Conservation (phyloP, 2,888 invertebrate species). For the Calliopum simillimum region DNA sequence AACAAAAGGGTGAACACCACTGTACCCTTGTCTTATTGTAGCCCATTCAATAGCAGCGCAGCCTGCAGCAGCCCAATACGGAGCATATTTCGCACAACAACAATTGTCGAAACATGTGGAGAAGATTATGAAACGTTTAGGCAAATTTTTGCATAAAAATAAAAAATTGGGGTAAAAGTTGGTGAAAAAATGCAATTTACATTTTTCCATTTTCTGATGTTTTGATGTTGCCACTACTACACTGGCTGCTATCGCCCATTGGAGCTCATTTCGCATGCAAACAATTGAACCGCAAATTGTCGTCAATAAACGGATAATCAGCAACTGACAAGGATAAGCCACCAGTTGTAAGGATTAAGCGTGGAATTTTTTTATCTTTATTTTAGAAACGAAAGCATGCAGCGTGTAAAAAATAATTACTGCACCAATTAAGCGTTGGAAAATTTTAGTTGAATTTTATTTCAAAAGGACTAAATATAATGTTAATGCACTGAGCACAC, state of each 20-base stretch:
- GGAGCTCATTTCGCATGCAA: not conserved
- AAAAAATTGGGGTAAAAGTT: not conserved
- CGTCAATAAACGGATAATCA: conserved; percentile 11
- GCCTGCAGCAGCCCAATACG: conserved; percentile 13
- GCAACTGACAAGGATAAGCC: not conserved
- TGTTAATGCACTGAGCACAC: too few species aligned
- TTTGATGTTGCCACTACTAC: not conserved
- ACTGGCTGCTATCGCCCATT: not conserved
- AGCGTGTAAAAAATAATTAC: too few species aligned
- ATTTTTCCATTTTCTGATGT: conserved; percentile 1
- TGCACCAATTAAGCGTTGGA: too few species aligned
- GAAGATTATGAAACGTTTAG: conserved; percentile 58
- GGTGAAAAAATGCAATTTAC: conserved; percentile 7
- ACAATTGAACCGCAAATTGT: conserved; percentile 21
- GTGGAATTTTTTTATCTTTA: not conserved
- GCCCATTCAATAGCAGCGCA: not conserved
- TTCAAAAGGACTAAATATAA: too few species aligned
- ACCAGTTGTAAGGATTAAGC: not conserved
- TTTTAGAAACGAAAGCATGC: too few species aligned
- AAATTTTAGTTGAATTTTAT: too few species aligned
- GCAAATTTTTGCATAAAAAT: conserved; percentile 52
- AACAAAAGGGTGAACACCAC: conserved; percentile 24
- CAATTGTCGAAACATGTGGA: conserved; percentile 43
- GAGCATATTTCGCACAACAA: conserved; percentile 33
- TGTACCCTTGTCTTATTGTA: not conserved